A percentile compares a stretch with the other conserved stretches of the same genome.
These are phyloP conservation scores for Drosophila melanica DNA, from an alignment of 1,140 invertebrate species.

Conservation along the genomic window DNA sequence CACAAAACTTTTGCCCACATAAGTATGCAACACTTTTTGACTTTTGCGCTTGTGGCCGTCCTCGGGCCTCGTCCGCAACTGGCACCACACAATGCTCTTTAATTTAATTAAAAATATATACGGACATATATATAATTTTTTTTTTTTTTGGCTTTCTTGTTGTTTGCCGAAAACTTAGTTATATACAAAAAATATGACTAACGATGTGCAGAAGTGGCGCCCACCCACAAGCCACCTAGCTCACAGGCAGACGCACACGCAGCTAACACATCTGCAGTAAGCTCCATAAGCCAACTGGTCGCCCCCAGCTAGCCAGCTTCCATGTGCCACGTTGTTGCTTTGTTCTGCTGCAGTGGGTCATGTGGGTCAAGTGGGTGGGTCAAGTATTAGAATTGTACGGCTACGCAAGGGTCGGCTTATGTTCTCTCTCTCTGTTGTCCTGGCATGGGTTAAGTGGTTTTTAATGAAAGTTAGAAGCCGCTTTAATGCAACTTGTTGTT, in stretches of 20 bases:
- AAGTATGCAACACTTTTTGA: slow-evolving; percentile 68
- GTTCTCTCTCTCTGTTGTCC: slow-evolving; percentile 51
- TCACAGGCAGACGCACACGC: slow-evolving; percentile 24
- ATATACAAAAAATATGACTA: slow-evolving; percentile 67
- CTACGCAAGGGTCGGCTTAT: slow-evolving; percentile 39
- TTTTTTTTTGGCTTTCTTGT: slow-evolving; percentile 45
- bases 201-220: slow-evolving; percentile 60
- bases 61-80: slow-evolving; percentile 16
- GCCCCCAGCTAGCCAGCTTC: slow-evolving; percentile 31
- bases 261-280: slow-evolving; percentile 53
- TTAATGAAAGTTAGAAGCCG: slow-evolving; percentile 82
- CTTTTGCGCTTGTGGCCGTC: slow-evolving; percentile 33
- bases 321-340: slow-evolving; percentile 51
- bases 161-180: slow-evolving; percentile 58
- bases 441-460: slow-evolving; percentile 75
- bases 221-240: not conserved
- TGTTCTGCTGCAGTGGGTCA: slow-evolving; percentile 51
- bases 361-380: slow-evolving; percentile 73
- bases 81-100: slow-evolving; percentile 61
- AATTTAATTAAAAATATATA: slow-evolving; percentile 76
- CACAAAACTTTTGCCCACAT: slow-evolving; percentile 47
- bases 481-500: slow-evolving; percentile 76
- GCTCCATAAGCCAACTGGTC: slow-evolving; percentile 51
- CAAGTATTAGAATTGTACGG: slow-evolving; percentile 53
- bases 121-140: slow-evolving; percentile 4